Evolutionary conservation across 1,140 invertebrate genomes (phyloP), one percentile per base, ranked within the genome.

Genomic region (Leptonema lineaticorne): DNA sequence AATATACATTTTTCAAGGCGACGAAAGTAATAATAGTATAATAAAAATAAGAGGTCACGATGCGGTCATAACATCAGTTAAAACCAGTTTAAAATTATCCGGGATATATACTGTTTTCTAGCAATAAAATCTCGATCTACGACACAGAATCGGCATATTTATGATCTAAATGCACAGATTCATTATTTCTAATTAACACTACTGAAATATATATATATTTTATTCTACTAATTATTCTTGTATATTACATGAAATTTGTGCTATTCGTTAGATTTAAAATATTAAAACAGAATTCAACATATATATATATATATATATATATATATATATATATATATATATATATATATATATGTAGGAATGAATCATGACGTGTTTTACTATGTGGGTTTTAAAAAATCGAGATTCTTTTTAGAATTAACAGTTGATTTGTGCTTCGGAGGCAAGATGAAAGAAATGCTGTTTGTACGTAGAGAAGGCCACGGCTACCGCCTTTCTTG

Each of bases 391-490:
- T 24, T 18, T 53, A 53, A 53, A n/a, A n/a, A n/a, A 53, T 53
- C 22, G 50, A 53, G 20, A 26, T 26, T 53, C 50, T 53, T 41
- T n/a, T 9, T 41, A 41, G 37, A 41, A 41, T 41, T 41, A 41
- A 41, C 37, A 24, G 22, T 53, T 53, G 50, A 53, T 53, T 48
- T 48, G 46, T 53, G 50, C 27, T n/a, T n/a, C n/a, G n/a, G n/a
- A n/a, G n/a, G n/a, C n/a, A n/a, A n/a, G 50, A 26, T 26, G 7
- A 26, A 41, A 41, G 37, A 14, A 16, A 9, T 1, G 50, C 24
- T 24, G n/a, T 48, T 18, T 8, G 8, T 53, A 53, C 27, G n/a
- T n/a, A n/a, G 24, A 53, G 50, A 53, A 11, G 50, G 24, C 50
- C 27, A 26, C 50, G 20, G 22, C 50, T 53, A 53, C 50, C 50